Evolutionary conservation across 2,888 invertebrate genomes (phyloP).

Genomic region (Dorcus hopei): DNA sequence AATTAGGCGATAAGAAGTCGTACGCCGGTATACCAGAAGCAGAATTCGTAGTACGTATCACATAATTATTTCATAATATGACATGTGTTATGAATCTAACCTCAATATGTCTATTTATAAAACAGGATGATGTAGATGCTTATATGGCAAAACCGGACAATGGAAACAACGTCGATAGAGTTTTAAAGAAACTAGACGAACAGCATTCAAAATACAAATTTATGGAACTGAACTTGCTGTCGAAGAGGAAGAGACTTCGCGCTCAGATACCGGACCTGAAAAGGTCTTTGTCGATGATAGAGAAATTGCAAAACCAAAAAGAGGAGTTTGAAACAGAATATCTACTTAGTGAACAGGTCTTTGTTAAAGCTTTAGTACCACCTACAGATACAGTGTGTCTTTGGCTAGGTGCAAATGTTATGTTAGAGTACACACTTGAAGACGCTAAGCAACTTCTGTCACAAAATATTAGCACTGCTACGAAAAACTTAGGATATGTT

Average conservation of each 20-base stretch:
- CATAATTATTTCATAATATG: constrained; percentile 23
- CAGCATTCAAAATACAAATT: constrained; percentile 95
- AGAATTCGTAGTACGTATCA: constrained; percentile 73
- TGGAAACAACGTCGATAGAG: constrained; percentile 77
- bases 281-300: constrained; percentile 87
- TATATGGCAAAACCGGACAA: constrained; percentile 86
- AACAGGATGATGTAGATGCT: constrained; percentile 89
- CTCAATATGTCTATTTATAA: constrained; percentile 28
- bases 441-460: constrained; percentile 83
- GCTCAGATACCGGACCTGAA: constrained; percentile 94
- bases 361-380: constrained; percentile 76
- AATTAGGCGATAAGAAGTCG: constrained; percentile 53
- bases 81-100: constrained; percentile 19
- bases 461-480: constrained; percentile 81
- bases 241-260: constrained; percentile 81
- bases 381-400: constrained; percentile 86
- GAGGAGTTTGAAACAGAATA: constrained; percentile 84
- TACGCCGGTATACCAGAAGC: constrained; percentile 87
- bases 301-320: constrained; percentile 78
- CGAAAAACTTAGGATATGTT: constrained; percentile 77
- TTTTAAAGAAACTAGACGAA: constrained; percentile 83
- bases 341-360: constrained; percentile 84
- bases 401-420: constrained; percentile 90
- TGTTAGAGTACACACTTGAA: constrained; percentile 91
- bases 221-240: constrained; percentile 89